Evolutionary conservation across 2,113 vertebrate genomes (phyloP), one percentile per base, ranked within the genome.

Genomic region (Bagarius yarrelli): DNA sequence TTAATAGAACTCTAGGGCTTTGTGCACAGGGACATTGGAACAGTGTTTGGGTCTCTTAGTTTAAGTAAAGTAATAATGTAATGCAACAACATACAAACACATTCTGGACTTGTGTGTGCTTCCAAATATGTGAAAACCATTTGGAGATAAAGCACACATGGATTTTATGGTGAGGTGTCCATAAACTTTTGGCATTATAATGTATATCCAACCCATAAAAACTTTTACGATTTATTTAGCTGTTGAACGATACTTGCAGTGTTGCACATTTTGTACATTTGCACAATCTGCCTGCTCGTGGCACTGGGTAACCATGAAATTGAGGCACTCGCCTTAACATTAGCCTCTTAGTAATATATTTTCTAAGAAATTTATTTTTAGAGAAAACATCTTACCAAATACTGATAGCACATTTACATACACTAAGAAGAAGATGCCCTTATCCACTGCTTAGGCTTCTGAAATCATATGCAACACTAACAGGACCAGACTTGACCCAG

Each of bases 231-330:
- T 36, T 52, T 30, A 53, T 78, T 63, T 8, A 40, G 4, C n/a
- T 55, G 34, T 79, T 59, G 36, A 67, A 79, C 27, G 32, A 32
- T 52, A 57, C 9, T 1, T 23, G 25, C 21, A 50, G 12, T 34
- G 32, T 76, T 44, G 71, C 57, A 1, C 57, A 80, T 84, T 36
- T 36, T 76, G 44, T 25, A 50, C 63, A 34, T 73, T 67, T 56
- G 30, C 70, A 55, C 76, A 32, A 30, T 56, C 40, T 56, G 50
- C 80, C 76, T 75, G 36, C 23, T 73, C 36, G 66, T 56, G 40
- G 57, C 67, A 82, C 50, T 40, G 61, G 44, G 84, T 83, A 83
- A 61, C 79, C 56, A 86, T 74, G 78, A 74, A 59, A 85, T 69
- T 27, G 40, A 81, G 63, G 50, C 40, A 64, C 56, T 74, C 60